These are phyloP conservation scores for Agriopis marginaria DNA, from an alignment of 2,888 invertebrate species.

Conservation along the genomic window DNA sequence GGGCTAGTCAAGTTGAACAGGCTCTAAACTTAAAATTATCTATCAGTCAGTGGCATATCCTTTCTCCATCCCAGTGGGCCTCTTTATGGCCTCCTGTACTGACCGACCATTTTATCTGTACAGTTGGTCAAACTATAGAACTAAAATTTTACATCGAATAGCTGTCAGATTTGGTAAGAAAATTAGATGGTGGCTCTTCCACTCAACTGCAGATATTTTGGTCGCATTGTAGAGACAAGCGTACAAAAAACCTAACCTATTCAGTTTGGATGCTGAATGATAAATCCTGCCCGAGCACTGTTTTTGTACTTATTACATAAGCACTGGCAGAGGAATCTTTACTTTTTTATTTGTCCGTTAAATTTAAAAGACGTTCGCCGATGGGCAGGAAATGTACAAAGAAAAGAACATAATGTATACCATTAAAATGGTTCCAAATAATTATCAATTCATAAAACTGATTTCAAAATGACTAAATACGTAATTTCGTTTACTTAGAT, in stretches of 20 bases:
- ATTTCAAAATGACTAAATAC: no score
- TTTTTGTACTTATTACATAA: slow-evolving; percentile 33
- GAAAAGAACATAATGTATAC: background rate
- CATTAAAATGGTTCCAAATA: no score
- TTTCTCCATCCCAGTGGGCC: slow-evolving; percentile 28
- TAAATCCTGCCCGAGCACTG: slow-evolving; percentile 29
- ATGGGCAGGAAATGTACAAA: background rate
- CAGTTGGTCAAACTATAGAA: background rate
- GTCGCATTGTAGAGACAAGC: background rate
- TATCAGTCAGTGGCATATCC: slow-evolving; percentile 8
- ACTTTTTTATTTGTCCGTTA: slow-evolving; percentile 25
- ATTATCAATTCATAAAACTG: no score
- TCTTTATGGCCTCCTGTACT: slow-evolving; percentile 20
- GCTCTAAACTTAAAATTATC: background rate
- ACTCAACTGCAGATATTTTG: background rate
- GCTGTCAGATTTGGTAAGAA: background rate
- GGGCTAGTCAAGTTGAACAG: background rate
- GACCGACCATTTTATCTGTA: background rate
- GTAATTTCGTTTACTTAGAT: no score
- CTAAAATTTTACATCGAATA: background rate
- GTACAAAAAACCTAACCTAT: slow-evolving; percentile 20
- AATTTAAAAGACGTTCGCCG: background rate
- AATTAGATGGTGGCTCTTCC: background rate
- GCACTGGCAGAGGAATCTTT: slow-evolving; percentile 18
- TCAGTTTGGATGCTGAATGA: slow-evolving; percentile 21